Conservation (phyloP, 2,113 vertebrate genomes). For the Pycnonotus jocosus region DNA sequence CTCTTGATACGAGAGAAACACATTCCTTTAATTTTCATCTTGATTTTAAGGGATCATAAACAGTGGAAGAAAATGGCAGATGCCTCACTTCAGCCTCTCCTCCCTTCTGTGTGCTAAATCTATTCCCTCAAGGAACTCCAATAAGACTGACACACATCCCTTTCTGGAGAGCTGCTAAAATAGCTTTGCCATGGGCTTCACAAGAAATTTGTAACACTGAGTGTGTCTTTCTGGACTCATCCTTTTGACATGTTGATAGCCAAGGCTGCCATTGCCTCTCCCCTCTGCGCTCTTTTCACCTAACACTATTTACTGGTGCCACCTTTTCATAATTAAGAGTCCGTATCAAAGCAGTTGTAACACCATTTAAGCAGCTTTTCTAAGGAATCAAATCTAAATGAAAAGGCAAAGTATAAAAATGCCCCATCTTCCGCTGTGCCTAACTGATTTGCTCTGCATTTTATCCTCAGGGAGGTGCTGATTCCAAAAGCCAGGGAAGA, state of each 20-base stretch:
- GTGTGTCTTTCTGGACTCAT: constrained; percentile 18
- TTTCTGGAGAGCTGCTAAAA: constrained; percentile 41
- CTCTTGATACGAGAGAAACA: background rate
- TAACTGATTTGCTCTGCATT: constrained; percentile 64
- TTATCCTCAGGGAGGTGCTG: constrained; percentile 46
- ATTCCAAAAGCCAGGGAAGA: background rate
- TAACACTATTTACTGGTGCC: constrained; percentile 41
- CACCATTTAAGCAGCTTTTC: constrained; percentile 61
- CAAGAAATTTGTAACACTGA: constrained; percentile 40
- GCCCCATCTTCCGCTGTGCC: constrained; percentile 47
- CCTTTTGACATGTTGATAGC: background rate
- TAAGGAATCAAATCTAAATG: constrained; percentile 52
- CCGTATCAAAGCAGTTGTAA: constrained; percentile 63
- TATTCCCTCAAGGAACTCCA: constrained; percentile 42
- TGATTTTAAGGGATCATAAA: constrained; percentile 28
- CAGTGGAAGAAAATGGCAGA: constrained; percentile 18
- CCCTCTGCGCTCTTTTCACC: constrained; percentile 25
- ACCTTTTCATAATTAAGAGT: constrained; percentile 64
- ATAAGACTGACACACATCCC: constrained; percentile 3
- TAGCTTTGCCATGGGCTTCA: constrained; percentile 61
- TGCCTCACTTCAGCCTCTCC: background rate
- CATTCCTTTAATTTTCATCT: constrained; percentile 15
- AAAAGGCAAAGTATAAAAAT: constrained; percentile 49
- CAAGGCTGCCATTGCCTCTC: background rate
- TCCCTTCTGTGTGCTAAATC: constrained; percentile 28